These are phyloP conservation scores for Hylomyscus alleni DNA, from an alignment of 2,797 vertebrate genomes.

Conservation along the genomic window DNA sequence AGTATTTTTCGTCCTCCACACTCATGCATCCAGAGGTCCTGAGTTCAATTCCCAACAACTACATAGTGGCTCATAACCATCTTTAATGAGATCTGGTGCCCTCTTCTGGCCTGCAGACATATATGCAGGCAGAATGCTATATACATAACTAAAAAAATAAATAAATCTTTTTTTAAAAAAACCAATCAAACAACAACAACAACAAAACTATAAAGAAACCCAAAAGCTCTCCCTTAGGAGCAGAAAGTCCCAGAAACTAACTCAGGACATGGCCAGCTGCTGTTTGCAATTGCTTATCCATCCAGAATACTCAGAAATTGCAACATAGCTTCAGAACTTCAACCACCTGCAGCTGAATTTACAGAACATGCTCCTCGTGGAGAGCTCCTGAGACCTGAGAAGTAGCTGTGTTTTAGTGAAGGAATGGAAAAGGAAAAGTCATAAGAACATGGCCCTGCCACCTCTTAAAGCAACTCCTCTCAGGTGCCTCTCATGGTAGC, in stretches of 20 bases:
- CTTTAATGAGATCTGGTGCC: not conserved
- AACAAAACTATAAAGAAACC: not conserved
- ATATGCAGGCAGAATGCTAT: not conserved
- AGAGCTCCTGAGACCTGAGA: slow-evolving; percentile 21
- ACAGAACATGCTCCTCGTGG: not conserved
- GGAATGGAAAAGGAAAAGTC: not conserved
- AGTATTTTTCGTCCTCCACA: no score
- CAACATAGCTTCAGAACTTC: no score
- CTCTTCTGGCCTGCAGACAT: not conserved
- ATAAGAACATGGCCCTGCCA: not conserved
- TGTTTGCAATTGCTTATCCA: not conserved
- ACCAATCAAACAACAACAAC: not conserved
- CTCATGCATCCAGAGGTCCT: not conserved
- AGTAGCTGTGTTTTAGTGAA: not conserved
- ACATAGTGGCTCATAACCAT: no score
- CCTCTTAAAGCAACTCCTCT: not conserved
- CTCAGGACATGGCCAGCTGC: not conserved
- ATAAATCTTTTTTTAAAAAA: no score
- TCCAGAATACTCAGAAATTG: not conserved
- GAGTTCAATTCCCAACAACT: not conserved
- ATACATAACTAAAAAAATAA: not conserved
- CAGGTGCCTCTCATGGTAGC: no score
- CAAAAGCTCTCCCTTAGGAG: not conserved
- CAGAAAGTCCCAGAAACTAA: not conserved
- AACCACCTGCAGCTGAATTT: not conserved